Evolutionary conservation across 2,888 invertebrate genomes (phyloP), one percentile per base, ranked within the genome.

Genomic region (Sarcophaga rosellei): DNA sequence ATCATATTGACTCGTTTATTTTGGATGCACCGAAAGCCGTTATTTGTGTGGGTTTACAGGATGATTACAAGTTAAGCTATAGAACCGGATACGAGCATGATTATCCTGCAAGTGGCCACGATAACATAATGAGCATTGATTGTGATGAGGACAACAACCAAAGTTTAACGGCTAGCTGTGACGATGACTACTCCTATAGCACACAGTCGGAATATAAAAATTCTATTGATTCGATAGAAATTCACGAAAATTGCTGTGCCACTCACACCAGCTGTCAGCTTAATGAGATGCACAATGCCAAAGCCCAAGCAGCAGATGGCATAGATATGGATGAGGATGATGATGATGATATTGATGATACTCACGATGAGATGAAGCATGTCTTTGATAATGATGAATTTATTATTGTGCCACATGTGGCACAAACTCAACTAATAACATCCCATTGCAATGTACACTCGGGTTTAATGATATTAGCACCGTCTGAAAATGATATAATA

Each of bases 1-100:
- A 91, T 91, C 92, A 92, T 89, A 92, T 93, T 89, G 93, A 93
- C 88, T 91, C 92, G 82, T 93, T 92, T 88, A 89, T 93, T 62
- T 88, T 91, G 90, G 92, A 90, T 70, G 92, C 91, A 81, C 92
- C 92, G 17, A 93, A 92, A 89, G 90, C 92, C 81, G 92, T 92
- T 59, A 91, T 93, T 88, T 92, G 91, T 89, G 92, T 93, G 88
- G 92, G 92, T 90, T 90, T 93, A 87, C 92, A 91, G 81, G 92
- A 92, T 88, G 92, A 92, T 90, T 91, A 90, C 88, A 88, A 90
- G 77, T 90, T 91, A 88, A 90, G 88, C 61, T 90, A 90, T 68
- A 85, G 79, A 74, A 20, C 79, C 35, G 81, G 44, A 53, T 78
- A 72, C 63, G 78, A 81, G 23, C 63, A 80, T 57, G 76, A 72